phyloP scores from a whole-genome alignment of 35 echinoderm and acorn worm genomes.

The Apostichopus japonicus region DNA sequence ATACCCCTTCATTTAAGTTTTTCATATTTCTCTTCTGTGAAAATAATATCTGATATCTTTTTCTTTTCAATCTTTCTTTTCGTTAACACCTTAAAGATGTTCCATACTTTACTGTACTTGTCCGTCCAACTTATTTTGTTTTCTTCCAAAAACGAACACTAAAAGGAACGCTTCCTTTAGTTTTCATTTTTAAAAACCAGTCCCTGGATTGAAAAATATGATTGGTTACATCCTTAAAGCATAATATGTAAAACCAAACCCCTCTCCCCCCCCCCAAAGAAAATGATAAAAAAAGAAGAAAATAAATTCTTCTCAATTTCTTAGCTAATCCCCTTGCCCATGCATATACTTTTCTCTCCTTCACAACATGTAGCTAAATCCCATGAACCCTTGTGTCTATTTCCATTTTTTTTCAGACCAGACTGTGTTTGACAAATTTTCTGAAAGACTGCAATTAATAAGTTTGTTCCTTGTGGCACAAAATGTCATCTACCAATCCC shows the following conservation, averaged over 20 bases:
- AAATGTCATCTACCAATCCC: constrained; percentile 50
- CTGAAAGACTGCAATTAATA: constrained; percentile 34
- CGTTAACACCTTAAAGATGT: too few species aligned
- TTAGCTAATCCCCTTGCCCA: background rate
- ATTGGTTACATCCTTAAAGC: background rate
- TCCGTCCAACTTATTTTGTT: too few species aligned
- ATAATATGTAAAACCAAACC: background rate
- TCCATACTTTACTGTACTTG: too few species aligned
- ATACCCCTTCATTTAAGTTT: too few species aligned
- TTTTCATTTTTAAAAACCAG: background rate
- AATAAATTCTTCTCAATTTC: background rate
- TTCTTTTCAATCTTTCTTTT: too few species aligned
- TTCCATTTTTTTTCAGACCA: background rate
- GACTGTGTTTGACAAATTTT: constrained; percentile 19
- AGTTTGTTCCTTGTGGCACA: constrained; percentile 27
- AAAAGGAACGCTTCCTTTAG: too few species aligned
- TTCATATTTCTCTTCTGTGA: too few species aligned
- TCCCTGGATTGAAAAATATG: constrained; percentile 1
- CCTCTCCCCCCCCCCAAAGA: too few species aligned
- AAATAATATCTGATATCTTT: too few species aligned
- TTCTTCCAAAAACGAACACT: too few species aligned
- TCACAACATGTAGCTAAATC: background rate
- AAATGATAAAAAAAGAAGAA: background rate
- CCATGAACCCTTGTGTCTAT: background rate
- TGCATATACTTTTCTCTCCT: background rate